Percentiles rank a stretch among this genome's conserved stretches.
These are phyloP conservation scores for Acleris laterana DNA, from an alignment of 2,888 invertebrate genomes.

Conservation along the genomic window DNA sequence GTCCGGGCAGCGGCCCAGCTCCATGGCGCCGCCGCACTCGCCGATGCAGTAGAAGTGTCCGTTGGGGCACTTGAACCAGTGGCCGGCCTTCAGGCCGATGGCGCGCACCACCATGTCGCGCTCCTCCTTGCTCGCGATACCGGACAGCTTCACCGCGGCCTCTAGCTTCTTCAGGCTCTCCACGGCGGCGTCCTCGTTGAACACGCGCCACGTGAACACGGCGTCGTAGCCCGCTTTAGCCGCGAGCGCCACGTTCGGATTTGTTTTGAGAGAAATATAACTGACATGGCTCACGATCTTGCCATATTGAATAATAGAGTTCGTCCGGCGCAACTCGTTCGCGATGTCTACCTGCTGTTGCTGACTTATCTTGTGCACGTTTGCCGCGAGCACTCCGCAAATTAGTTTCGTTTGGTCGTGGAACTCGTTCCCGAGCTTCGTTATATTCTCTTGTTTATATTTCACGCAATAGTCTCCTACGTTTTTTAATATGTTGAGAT, in stretches of 20 bases:
- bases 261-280: conserved; percentile 40
- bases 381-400: conserved; percentile 49
- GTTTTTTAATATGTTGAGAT: conserved; percentile 59
- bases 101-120: conserved; percentile 82
- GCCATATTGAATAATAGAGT: conserved; percentile 58
- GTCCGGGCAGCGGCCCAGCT: conserved; percentile 78
- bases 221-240: conserved; percentile 43
- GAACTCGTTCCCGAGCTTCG: conserved; percentile 46
- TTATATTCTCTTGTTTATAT: conserved; percentile 42
- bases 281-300: conserved; percentile 48
- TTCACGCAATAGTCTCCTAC: conserved; percentile 53
- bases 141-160: conserved; percentile 50
- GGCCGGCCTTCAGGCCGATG: conserved; percentile 82
- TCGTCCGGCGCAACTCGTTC: conserved; percentile 64
- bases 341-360: conserved; percentile 68
- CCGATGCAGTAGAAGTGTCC: conserved; percentile 87
- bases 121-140: conserved; percentile 63
- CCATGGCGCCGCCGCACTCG: conserved; percentile 88
- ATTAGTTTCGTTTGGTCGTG: conserved; percentile 48
- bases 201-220: conserved; percentile 53
- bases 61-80: conserved; percentile 90
- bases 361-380: conserved; percentile 62
- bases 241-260: conserved; percentile 44
- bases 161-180: conserved; percentile 52
- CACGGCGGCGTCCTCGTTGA: conserved; percentile 50